Percentiles rank a stretch among this genome's conserved stretches.
Conservation (phyloP, 2,113 vertebrate genomes). For the Dicaeum eximium region DNA sequence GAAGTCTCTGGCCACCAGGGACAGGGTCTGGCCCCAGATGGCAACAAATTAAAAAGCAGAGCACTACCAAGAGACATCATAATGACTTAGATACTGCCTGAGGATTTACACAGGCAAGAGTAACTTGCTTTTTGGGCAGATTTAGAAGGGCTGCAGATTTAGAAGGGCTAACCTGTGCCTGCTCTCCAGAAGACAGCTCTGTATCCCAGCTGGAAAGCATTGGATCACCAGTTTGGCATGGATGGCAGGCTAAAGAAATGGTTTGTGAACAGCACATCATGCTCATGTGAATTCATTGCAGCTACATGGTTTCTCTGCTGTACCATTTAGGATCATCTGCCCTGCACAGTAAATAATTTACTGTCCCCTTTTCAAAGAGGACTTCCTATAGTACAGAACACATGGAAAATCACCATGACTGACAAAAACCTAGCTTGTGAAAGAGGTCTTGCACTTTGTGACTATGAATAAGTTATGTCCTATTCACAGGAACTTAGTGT, state of each 20-base stretch:
- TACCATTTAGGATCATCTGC: conserved; percentile 7
- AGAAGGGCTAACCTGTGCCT: not conserved
- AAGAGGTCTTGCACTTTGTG: conserved; percentile 1
- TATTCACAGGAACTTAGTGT: not conserved
- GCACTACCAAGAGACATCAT: not conserved
- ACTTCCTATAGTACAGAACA: not conserved
- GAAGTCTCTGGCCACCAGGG: not conserved
- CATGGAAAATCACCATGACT: not conserved
- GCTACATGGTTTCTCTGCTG: not conserved
- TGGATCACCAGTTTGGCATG: not conserved
- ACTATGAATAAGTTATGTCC: conserved; percentile 35
- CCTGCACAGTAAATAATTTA: conserved; percentile 35
- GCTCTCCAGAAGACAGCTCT: not conserved
- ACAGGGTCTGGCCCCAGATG: not conserved
- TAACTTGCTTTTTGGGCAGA: not conserved
- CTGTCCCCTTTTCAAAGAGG: not conserved
- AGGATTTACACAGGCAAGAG: not conserved
- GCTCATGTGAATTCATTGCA: not conserved
- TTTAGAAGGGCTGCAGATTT: not conserved
- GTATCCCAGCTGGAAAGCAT: not conserved
- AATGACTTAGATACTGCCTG: not conserved
- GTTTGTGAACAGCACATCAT: not conserved
- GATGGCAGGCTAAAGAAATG: not conserved
- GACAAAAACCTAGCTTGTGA: not conserved
- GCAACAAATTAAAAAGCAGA: not conserved